These are phyloP conservation scores for Lutjanus argentimaculatus DNA, from an alignment of 2,797 vertebrate species.

Conservation along the genomic window DNA sequence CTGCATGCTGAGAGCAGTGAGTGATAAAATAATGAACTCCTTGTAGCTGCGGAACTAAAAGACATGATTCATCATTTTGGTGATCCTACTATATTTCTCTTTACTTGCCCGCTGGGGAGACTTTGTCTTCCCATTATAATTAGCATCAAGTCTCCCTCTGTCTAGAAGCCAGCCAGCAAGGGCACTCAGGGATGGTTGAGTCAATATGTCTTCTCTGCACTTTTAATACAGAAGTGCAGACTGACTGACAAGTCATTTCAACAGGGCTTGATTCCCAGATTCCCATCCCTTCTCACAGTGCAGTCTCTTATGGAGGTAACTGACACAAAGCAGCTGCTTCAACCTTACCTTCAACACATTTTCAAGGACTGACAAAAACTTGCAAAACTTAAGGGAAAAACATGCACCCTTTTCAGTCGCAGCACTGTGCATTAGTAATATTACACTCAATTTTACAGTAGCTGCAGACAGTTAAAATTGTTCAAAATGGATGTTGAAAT, in stretches of 20 bases:
- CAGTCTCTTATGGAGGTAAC: conserved; percentile 58
- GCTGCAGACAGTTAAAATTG: not conserved
- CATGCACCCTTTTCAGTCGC: conserved; percentile 14
- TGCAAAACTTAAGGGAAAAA: conserved; percentile 21
- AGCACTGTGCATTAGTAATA: conserved; percentile 4
- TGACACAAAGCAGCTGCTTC: conserved; percentile 56
- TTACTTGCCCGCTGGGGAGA: conserved; percentile 72
- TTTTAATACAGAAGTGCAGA: conserved; percentile 81
- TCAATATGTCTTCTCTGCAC: conserved; percentile 82
- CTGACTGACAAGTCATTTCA: conserved; percentile 83
- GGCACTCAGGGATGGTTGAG: conserved; percentile 80
- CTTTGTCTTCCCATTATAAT: conserved; percentile 84
- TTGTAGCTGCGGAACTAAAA: conserved; percentile 75
- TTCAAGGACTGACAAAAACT: conserved; percentile 59
- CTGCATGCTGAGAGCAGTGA: conserved; percentile 69
- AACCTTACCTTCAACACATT: conserved; percentile 57
- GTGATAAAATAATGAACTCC: conserved; percentile 79
- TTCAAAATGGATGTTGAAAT: conserved; percentile 3
- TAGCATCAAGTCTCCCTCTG: conserved; percentile 79
- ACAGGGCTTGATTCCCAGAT: conserved; percentile 70
- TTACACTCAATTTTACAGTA: conserved; percentile 19
- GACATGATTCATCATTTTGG: conserved; percentile 78
- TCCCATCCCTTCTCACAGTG: conserved; percentile 53
- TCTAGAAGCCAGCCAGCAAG: conserved; percentile 79
- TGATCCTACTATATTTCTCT: conserved; percentile 74